Percentiles rank a stretch among this genome's conserved stretches.
Conservation (phyloP, 2,888 invertebrate genomes). For the Troides aeacus region DNA sequence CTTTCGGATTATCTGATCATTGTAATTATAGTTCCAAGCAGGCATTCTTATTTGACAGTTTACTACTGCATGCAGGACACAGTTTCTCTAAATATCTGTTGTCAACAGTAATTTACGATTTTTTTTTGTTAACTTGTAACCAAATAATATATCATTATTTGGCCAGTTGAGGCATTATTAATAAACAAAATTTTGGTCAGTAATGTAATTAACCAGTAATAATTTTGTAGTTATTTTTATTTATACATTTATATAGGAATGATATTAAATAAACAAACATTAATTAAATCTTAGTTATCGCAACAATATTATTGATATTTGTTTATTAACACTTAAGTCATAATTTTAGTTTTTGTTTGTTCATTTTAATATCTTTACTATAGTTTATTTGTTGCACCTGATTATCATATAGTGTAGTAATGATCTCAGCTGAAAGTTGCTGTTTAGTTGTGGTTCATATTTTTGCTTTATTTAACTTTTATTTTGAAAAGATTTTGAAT, state of each 20-base stretch:
- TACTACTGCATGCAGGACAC: no score
- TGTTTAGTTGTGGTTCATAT: slow-evolving; percentile 28
- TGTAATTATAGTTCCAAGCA: no score
- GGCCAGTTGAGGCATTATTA: slow-evolving; percentile 35
- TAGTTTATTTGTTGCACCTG: slow-evolving; percentile 8
- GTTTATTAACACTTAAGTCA: neutral
- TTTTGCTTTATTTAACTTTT: slow-evolving; percentile 5
- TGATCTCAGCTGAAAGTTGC: slow-evolving; percentile 39
- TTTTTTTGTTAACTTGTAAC: no score
- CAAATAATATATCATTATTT: neutral
- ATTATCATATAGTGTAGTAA: slow-evolving; percentile 21
- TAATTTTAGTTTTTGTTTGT: neutral
- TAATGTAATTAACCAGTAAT: slow-evolving; percentile 32
- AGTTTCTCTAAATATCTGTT: no score
- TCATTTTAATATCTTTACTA: slow-evolving; percentile 6
- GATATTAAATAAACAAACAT: no score
- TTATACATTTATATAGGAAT: neutral
- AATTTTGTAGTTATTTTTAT: neutral
- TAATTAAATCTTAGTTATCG: no score
- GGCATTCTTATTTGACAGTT: no score
- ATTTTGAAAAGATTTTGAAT: slow-evolving; percentile 2
- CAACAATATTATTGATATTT: neutral
- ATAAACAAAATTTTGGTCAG: slow-evolving; percentile 38
- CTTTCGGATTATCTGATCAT: no score
- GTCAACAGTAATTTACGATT: no score